Evolutionary conservation across 2,113 vertebrate genomes (phyloP), one percentile per base, ranked within the genome.

Genomic region (Serilophus lunatus): DNA sequence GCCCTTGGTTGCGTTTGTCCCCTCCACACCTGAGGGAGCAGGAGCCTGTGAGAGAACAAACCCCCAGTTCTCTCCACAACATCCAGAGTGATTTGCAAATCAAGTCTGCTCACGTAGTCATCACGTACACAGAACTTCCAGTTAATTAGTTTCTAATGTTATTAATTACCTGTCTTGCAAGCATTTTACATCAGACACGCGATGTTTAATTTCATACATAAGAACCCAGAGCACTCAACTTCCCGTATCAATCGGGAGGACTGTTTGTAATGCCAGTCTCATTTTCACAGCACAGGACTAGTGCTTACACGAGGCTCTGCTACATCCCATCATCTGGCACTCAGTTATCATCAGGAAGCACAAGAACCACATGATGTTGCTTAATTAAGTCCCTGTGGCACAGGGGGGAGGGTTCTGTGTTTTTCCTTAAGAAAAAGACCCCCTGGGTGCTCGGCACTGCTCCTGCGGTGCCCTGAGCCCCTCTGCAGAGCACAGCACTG

Each of bases 331-430:
- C 81, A 56, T 69, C 42, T 69, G 65, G 64, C 59, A 33, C 60
- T 80, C 4, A 0, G 66, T 91, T 94, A 95, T 61, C 71, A 92
- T 38, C 94, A 72, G 23, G 60, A 60, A 95, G 95, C 96, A 94
- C 74, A 92, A 96, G 88, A 93, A 86, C 78, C 89, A 92, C 86
- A 80, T 54, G 82, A 92, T 70, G 68, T 12, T 90, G 77, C 60
- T 84, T 97, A 97, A 97, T 97, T 88, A 96, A 88, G 89, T 75
- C 94, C 95, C 96, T 79, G 69, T 64, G 96, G 95, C 84, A 78
- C 47, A 47, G 51, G 45, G 59, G 38, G 36, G 36, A 49, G 29
- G 44, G 19, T 66, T 77, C 57, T 94, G 70, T 90, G 47, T 4
- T 90, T 94, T 95, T 92, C 0, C 0, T 45, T 69, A 63, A 35